Percentiles rank a stretch among this genome's conserved stretches.
phyloP scores from a whole-genome alignment of 2,797 vertebrate genomes.

The Periophthalmus magnuspinnatus region DNA sequence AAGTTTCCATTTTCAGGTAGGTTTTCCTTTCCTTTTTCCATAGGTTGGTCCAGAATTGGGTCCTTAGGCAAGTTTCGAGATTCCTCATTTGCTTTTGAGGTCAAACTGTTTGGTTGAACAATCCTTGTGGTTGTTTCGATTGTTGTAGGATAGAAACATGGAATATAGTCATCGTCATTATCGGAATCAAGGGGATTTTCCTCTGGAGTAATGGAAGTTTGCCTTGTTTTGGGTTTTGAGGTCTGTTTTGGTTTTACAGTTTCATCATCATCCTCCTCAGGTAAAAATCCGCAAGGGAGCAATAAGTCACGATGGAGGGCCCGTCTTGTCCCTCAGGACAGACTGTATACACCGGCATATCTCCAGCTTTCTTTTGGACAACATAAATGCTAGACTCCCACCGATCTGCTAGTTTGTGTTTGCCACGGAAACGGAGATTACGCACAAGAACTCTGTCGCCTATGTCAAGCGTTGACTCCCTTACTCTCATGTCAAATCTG shows the following conservation, averaged over 20 bases:
- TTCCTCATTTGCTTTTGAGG: background rate
- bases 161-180: background rate
- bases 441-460: slow-evolving; percentile 4
- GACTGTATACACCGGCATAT: slow-evolving; percentile 8
- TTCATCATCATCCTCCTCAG: background rate
- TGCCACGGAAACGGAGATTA: background rate
- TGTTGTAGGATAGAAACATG: background rate
- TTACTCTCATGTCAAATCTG: slow-evolving; percentile 7
- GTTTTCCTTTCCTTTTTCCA: background rate
- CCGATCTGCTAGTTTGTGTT: slow-evolving; percentile 11
- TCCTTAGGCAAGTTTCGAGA: background rate
- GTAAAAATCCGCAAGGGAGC: slow-evolving; percentile 11
- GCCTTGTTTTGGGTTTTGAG: background rate
- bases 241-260: background rate
- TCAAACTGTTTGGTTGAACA: background rate
- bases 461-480: slow-evolving; percentile 6
- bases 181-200: background rate
- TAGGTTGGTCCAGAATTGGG: background rate
- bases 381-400: background rate
- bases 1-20: background rate
- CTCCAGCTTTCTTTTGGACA: background rate
- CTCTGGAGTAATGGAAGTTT: background rate
- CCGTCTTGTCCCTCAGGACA: background rate
- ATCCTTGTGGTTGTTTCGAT: background rate
- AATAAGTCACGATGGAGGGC: slow-evolving; percentile 8